These are phyloP conservation scores for Schizotus pectinicornis DNA, from an alignment of 2,888 invertebrate species.

Conservation along the genomic window DNA sequence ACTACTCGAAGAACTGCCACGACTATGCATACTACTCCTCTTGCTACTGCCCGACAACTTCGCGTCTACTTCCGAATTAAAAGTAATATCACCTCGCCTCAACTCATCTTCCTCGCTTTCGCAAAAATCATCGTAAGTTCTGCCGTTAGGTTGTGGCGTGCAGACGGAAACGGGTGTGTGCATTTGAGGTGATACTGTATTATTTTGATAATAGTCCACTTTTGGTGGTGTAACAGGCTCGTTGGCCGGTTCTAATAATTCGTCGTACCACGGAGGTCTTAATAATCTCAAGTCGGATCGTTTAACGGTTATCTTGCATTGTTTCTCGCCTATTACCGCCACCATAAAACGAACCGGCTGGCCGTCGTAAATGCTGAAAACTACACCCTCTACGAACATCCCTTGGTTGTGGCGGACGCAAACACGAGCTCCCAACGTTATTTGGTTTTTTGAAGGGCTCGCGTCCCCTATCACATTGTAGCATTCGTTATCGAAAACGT, in stretches of 20 bases:
- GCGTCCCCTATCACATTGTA: slow-evolving; percentile 93
- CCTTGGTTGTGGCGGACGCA: slow-evolving; percentile 76
- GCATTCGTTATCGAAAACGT: slow-evolving; percentile 79
- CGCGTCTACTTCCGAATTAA: slow-evolving; percentile 78
- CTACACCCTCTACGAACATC: slow-evolving; percentile 84
- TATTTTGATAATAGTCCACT: slow-evolving; percentile 39
- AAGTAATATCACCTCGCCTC: slow-evolving; percentile 84
- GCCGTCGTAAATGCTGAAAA: slow-evolving; percentile 68
- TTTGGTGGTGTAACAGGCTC: slow-evolving; percentile 20
- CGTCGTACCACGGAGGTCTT: slow-evolving; percentile 96
- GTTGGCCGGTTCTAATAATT: slow-evolving; percentile 62
- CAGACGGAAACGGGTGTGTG: slow-evolving; percentile 57
- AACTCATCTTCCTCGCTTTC: slow-evolving; percentile 93
- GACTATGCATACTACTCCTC: slow-evolving; percentile 88
- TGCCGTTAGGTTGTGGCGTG: slow-evolving; percentile 65
- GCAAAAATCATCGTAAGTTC: slow-evolving; percentile 77
- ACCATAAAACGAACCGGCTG: slow-evolving; percentile 75
- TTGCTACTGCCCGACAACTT: slow-evolving; percentile 77
- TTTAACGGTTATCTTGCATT: slow-evolving; percentile 73
- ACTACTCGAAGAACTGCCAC: slow-evolving; percentile 90
- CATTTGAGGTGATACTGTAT: slow-evolving; percentile 62
- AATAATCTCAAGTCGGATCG: slow-evolving; percentile 89
- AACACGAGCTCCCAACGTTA: slow-evolving; percentile 79
- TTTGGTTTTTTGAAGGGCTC: slow-evolving; percentile 83
- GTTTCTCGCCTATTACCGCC: slow-evolving; percentile 61